Percentiles rank a stretch among this genome's conserved stretches.
Evolutionary conservation across 2,888 invertebrate species (phyloP).

Genomic region (Hypselothyrea guttata): DNA sequence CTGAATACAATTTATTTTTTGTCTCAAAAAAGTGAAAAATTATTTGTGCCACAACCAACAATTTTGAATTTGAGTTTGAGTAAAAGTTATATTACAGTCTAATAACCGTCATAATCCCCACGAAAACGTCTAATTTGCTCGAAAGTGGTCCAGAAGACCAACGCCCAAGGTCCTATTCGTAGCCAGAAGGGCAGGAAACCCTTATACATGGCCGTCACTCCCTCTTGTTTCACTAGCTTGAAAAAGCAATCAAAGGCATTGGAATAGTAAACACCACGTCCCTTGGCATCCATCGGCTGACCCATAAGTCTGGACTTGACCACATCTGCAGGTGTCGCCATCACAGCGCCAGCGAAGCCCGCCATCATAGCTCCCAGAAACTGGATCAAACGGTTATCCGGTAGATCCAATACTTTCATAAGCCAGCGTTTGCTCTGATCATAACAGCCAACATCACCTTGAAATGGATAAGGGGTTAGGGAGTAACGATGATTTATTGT

Average conservation of each 20-base stretch:
- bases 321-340: conserved; percentile 93
- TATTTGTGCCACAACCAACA: no score
- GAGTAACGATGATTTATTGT: no score
- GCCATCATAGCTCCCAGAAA: conserved; percentile 88
- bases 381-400: conserved; percentile 82
- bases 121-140: conserved; percentile 38
- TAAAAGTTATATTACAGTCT: no score
- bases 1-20: no score
- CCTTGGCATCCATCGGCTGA: conserved; percentile 84
- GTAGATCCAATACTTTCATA: conserved; percentile 3
- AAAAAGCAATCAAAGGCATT: conserved; percentile 33
- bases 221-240: conserved; percentile 32
- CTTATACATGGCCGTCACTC: conserved; percentile 38
- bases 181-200: conserved; percentile 50
- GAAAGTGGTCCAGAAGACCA: conserved; percentile 49
- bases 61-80: no score
- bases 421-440: conserved; percentile 84
- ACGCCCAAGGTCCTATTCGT: conserved; percentile 47
- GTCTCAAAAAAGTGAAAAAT: no score
- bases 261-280: conserved; percentile 41
- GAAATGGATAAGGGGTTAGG: not conserved
- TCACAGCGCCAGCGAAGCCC: conserved; percentile 81
- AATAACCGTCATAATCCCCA: conserved; percentile 16
- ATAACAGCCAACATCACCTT: conserved; percentile 89
- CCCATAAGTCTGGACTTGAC: conserved; percentile 96